phyloP scores from a whole-genome alignment of 2,113 vertebrate genomes.

The Panthera uncia region DNA sequence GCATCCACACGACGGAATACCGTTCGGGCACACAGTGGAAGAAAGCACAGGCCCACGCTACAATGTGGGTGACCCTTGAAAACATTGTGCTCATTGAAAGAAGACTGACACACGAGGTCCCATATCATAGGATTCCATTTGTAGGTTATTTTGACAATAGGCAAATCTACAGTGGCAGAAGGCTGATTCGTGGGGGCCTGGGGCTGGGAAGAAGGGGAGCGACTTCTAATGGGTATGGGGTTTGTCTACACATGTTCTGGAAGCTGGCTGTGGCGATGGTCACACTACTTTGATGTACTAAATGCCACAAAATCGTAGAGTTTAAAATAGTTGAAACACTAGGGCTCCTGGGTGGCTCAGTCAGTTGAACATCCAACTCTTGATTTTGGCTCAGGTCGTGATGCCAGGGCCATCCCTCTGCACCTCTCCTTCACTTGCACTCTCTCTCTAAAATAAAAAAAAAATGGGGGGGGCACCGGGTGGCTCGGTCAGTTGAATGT shows the following conservation, averaged over 20 bases:
- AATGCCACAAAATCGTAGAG: neutral
- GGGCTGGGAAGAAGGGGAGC: neutral
- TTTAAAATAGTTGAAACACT: neutral
- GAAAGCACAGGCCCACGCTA: too few species aligned
- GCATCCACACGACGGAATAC: fast-evolving
- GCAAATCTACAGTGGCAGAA: neutral
- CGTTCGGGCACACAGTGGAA: neutral
- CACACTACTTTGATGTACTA: neutral
- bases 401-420: too few species aligned
- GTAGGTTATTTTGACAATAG: neutral
- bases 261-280: neutral
- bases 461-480: too few species aligned
- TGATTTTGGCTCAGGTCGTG: too few species aligned
- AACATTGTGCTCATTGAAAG: neutral
- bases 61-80: too few species aligned
- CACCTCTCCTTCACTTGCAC: too few species aligned
- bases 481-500: too few species aligned
- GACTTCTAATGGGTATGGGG: too few species aligned
- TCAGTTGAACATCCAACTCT: too few species aligned
- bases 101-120: neutral
- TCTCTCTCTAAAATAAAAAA: too few species aligned
- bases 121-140: neutral
- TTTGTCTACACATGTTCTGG: neutral
- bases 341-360: too few species aligned
- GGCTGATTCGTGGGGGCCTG: neutral